These are phyloP conservation scores for Tenthredo notha DNA, from an alignment of 2,888 invertebrate genomes.

Conservation along the genomic window DNA sequence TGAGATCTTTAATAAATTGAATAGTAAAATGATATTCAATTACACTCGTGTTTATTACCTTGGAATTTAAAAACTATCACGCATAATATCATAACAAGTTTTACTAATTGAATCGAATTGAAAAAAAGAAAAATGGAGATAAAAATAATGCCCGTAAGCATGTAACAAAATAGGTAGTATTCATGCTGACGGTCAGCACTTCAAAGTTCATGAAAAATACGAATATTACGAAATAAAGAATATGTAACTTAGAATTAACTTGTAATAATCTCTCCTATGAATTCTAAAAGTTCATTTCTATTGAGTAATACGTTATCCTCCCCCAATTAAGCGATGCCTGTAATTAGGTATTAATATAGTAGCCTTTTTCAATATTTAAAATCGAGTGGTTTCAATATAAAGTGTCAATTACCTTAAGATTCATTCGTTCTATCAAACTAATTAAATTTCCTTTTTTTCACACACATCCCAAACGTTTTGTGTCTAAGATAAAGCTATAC, in stretches of 20 bases:
- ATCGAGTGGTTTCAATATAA: not conserved
- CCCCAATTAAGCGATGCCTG: conserved; percentile 7
- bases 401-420: not conserved
- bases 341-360: not conserved
- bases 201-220: not conserved
- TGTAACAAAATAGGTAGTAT: not conserved
- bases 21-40: conserved; percentile 29
- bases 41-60: conserved; percentile 8
- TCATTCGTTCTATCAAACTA: not conserved
- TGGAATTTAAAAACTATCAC: not conserved
- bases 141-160: not conserved
- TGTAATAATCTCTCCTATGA: conserved; percentile 28
- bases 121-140: not conserved
- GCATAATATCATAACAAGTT: conserved; percentile 2
- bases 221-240: conserved; percentile 33
- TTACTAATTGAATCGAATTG: conserved; percentile 12
- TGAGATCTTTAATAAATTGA: conserved; percentile 23
- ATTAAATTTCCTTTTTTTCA: not conserved
- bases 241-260: not conserved
- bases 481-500: conserved; percentile 12
- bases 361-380: not conserved
- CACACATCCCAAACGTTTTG: conserved; percentile 23
- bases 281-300: conserved; percentile 5
- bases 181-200: not conserved
- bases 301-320: conserved; percentile 10